Base-by-base conservation (phyloP, 2,888 invertebrate species). In the Morpho achilles region DNA sequence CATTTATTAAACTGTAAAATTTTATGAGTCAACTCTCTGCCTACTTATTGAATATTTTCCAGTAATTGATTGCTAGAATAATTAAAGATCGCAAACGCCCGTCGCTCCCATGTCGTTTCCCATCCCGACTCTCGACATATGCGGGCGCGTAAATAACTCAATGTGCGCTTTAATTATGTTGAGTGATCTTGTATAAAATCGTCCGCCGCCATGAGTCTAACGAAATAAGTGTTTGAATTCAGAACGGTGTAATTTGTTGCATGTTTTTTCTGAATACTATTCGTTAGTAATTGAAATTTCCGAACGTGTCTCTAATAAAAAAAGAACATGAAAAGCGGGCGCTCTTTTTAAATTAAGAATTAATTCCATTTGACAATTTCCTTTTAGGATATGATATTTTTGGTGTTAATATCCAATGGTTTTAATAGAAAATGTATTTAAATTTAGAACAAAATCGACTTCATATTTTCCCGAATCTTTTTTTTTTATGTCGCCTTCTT, bases 111-210 rank as follows among this genome's bases (percentile, higher is more conserved):
- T 47, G 79, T 80, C 80, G 79, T 77, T 80, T 75, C 77, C 50
- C 70, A 67, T 77, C 78, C 77, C 78, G 78, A 77, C 77, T 76
- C 79, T 79, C 74, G 76, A 77, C 82, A 78, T 74, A 88, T 88
- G 86, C 86, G 87, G 87, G 87, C 73, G 79, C 75, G 84, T 87
- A 87, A 87, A 87, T 86, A 88, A 85, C 86, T 84, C 84, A 79
- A 79, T 81, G 81, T 77, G 77, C 72, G 75, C 84, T 77, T 85
- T 85, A 86, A 87, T 87, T 86, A 84, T 77, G 79, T 80, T 73
- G 79, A 85, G 84, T 82, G 85, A 86, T 87, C 82, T 85, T 78
- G 82, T 54, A 57, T 54, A 54, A 54, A 53, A 48, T 23, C 48
- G 42, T 54, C 48, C 58, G 52, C 56, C 56, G 59, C 22, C 48